phyloP scores from a whole-genome alignment of 2,888 invertebrate species.

The Metallyticus violacea region DNA sequence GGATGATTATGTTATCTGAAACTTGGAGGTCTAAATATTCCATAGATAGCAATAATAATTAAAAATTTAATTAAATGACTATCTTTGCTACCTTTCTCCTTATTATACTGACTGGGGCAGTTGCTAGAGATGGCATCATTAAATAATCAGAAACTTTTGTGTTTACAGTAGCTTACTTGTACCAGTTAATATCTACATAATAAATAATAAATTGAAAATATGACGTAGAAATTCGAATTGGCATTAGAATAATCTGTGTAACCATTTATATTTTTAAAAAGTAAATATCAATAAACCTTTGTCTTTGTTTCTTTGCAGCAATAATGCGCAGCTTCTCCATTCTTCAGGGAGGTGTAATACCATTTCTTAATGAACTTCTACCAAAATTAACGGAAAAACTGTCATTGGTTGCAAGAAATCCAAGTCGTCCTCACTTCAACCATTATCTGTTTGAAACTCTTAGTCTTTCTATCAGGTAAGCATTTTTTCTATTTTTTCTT shows the following conservation, averaged over 20 bases:
- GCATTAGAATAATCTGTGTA: not conserved
- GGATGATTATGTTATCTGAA: too few species aligned
- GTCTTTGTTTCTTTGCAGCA: slow-evolving; percentile 53
- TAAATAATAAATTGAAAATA: not conserved
- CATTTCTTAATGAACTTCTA: slow-evolving; percentile 74
- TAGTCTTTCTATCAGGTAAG: slow-evolving; percentile 81
- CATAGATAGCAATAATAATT: too few species aligned
- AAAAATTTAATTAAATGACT: too few species aligned
- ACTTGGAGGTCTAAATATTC: too few species aligned
- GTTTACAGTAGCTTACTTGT: too few species aligned
- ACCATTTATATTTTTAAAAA: not conserved
- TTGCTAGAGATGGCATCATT: too few species aligned
- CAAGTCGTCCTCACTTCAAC: slow-evolving; percentile 96
- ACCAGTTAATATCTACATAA: not conserved
- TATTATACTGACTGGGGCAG: too few species aligned
- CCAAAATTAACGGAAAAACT: slow-evolving; percentile 84
- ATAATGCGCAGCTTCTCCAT: slow-evolving; percentile 86
- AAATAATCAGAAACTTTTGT: too few species aligned
- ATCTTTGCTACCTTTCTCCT: too few species aligned
- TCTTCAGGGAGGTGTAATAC: slow-evolving; percentile 76
- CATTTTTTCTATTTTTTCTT: slow-evolving; percentile 32
- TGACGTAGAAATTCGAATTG: not conserved
- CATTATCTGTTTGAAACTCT: slow-evolving; percentile 97
- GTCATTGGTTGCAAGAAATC: slow-evolving; percentile 82
- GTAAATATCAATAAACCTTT: not conserved